These are phyloP conservation scores for Lordiphosa clarofinis DNA, from an alignment of 1,140 invertebrate genomes.

Conservation along the genomic window DNA sequence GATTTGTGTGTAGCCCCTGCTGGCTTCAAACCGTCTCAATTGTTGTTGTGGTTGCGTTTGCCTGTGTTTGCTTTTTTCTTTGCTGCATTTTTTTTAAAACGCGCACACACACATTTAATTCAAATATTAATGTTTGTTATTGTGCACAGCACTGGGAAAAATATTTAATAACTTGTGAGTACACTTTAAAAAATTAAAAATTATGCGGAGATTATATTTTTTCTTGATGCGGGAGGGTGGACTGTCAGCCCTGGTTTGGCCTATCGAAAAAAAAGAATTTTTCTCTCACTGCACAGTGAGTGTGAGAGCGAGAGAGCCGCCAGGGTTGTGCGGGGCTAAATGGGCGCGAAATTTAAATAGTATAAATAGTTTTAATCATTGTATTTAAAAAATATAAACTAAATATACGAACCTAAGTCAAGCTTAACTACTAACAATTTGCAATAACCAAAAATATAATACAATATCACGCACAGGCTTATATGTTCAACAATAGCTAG, in stretches of 20 bases:
- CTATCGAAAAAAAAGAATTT: background rate
- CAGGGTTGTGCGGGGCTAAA: slow-evolving; percentile 1
- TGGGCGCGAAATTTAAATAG: slow-evolving; percentile 2
- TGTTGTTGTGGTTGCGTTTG: background rate
- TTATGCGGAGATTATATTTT: slow-evolving; percentile 39
- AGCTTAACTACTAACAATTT: slow-evolving; percentile 29
- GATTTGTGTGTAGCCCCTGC: background rate
- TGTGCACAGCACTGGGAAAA: slow-evolving; percentile 42
- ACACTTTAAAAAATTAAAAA: slow-evolving; percentile 49
- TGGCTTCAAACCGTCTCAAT: background rate
- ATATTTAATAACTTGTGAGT: slow-evolving; percentile 42
- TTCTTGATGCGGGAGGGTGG: slow-evolving; percentile 38
- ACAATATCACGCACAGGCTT: slow-evolving; percentile 50
- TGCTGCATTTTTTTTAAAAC: slow-evolving; percentile 34
- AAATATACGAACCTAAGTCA: slow-evolving; percentile 37
- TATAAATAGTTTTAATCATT: background rate
- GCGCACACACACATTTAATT: slow-evolving; percentile 30
- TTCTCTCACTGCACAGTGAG: slow-evolving; percentile 21
- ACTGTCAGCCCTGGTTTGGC: slow-evolving; percentile 27
- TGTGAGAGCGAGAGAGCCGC: slow-evolving; percentile 1
- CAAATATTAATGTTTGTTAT: slow-evolving; percentile 44
- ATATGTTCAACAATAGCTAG: slow-evolving; percentile 9
- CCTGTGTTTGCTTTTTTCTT: slow-evolving; percentile 15
- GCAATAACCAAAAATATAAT: slow-evolving; percentile 19
- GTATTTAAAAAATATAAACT: slow-evolving; percentile 3